Percentiles rank a stretch among this genome's conserved stretches.
Conservation (phyloP, 2,888 invertebrate species). For the Leuctra nigra region DNA sequence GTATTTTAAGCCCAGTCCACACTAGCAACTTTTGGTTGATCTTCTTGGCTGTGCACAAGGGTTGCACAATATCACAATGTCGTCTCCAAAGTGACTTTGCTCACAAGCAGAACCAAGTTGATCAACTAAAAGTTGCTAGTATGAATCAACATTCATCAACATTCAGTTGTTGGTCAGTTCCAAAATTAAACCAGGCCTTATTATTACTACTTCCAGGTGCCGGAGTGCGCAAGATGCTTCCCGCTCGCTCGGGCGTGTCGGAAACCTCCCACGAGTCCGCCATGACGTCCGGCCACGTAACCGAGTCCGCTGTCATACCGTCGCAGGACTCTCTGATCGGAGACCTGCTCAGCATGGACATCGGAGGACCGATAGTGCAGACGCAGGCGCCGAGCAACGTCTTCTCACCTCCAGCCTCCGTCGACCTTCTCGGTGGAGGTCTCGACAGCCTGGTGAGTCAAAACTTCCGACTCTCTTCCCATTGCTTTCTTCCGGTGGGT, state of each 20-base stretch:
- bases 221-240: conserved; percentile 72
- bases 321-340: conserved; percentile 91
- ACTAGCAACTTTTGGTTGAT: too few relatives aligned
- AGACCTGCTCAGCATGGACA: conserved; percentile 94
- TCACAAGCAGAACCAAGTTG: too few relatives aligned
- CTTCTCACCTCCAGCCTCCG: conserved; percentile 41
- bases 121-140: too few relatives aligned
- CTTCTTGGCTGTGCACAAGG: too few relatives aligned
- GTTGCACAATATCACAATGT: too few relatives aligned
- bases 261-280: conserved; percentile 33
- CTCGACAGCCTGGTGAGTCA: conserved; percentile 69
- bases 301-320: conserved; percentile 52
- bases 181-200: too few relatives aligned
- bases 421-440: conserved; percentile 84
- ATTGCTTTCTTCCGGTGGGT: too few relatives aligned
- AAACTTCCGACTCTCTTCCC: too few relatives aligned
- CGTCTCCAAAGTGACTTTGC: too few relatives aligned
- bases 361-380: conserved; percentile 51
- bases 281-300: conserved; percentile 13
- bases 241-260: conserved; percentile 51
- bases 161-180: too few relatives aligned
- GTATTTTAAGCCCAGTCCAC: too few relatives aligned
- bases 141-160: too few relatives aligned
- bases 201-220: conserved; percentile 53
- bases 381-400: conserved; percentile 45